phyloP scores from a whole-genome alignment of 2,113 vertebrate species.

The Choloepus hoffmanni region DNA sequence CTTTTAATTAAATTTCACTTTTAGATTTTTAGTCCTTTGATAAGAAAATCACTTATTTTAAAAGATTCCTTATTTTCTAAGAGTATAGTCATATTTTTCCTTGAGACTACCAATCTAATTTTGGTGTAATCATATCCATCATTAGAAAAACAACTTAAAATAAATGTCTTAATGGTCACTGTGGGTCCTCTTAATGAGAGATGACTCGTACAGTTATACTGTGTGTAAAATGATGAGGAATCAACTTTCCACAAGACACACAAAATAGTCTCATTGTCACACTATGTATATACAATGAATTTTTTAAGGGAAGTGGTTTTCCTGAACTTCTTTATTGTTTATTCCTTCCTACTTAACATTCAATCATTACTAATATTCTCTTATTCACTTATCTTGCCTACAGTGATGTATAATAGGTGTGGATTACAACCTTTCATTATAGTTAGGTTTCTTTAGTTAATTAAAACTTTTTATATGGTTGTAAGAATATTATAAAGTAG shows the following conservation, averaged over 20 bases:
- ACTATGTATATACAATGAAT: background rate
- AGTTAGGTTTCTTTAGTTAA: conserved; percentile 28
- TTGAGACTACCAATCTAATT: conserved; percentile 21
- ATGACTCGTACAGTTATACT: background rate
- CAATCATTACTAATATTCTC: conserved; percentile 25
- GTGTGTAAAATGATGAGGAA: conserved; percentile 4
- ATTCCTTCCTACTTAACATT: conserved; percentile 47
- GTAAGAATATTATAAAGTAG: conserved; percentile 19
- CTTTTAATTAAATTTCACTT: conserved; percentile 56
- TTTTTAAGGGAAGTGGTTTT: conserved; percentile 29
- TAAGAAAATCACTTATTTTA: conserved; percentile 49
- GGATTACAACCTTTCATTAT: conserved; percentile 25
- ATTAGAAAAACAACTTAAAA: conserved; percentile 3
- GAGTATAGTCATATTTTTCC: background rate
- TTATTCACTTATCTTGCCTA: background rate
- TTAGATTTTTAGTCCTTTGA: conserved; percentile 48
- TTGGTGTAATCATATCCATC: background rate
- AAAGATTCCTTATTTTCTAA: conserved; percentile 16
- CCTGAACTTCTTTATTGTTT: conserved; percentile 1
- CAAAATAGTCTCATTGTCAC: background rate
- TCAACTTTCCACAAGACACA: background rate
- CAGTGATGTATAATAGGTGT: background rate
- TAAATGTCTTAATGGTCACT: background rate
- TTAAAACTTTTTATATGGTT: conserved; percentile 3
- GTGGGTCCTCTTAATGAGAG: background rate